Percentiles rank a stretch among this genome's conserved stretches.
These are phyloP conservation scores for Tokudaia tokunoshimensis DNA, from an alignment of 2,797 vertebrate genomes.

Conservation along the genomic window DNA sequence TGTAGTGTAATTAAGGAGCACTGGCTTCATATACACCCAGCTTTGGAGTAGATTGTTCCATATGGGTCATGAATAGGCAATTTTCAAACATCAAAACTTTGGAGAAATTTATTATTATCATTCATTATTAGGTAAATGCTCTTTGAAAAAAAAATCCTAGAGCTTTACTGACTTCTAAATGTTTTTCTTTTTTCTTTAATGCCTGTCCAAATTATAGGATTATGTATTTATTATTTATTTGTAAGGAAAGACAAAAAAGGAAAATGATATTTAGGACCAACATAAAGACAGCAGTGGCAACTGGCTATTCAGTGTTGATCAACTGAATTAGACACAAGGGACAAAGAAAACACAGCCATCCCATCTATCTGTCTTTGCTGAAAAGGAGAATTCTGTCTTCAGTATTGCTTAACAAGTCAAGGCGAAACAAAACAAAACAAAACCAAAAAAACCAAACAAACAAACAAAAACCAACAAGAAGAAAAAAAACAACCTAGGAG, in stretches of 20 bases:
- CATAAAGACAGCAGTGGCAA: constrained; percentile 42
- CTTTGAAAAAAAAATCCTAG: constrained; percentile 1
- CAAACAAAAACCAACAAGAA: neutral
- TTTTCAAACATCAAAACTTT: constrained; percentile 61
- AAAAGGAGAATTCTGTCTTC: constrained; percentile 33
- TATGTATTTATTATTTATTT: neutral
- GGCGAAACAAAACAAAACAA: neutral
- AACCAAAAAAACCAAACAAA: neutral
- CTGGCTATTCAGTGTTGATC: constrained; percentile 46
- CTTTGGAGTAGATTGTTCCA: neutral
- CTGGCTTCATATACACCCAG: neutral
- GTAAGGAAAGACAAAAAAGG: neutral
- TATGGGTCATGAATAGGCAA: neutral
- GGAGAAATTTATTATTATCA: constrained; percentile 3
- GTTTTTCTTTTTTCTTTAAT: neutral
- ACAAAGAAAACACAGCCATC: constrained; percentile 28
- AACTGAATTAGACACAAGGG: constrained; percentile 12
- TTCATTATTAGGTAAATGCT: constrained; percentile 12
- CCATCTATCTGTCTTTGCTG: neutral
- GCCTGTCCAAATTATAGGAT: constrained; percentile 59
- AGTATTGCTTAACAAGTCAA: constrained; percentile 17
- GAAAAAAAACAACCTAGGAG: no score
- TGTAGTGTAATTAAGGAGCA: constrained; percentile 6
- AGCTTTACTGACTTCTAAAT: constrained; percentile 26
- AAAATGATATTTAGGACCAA: constrained; percentile 55